Evolutionary conservation across 2,888 invertebrate species (phyloP), one percentile per base, ranked within the genome.

Genomic region (Ceramica pisi): DNA sequence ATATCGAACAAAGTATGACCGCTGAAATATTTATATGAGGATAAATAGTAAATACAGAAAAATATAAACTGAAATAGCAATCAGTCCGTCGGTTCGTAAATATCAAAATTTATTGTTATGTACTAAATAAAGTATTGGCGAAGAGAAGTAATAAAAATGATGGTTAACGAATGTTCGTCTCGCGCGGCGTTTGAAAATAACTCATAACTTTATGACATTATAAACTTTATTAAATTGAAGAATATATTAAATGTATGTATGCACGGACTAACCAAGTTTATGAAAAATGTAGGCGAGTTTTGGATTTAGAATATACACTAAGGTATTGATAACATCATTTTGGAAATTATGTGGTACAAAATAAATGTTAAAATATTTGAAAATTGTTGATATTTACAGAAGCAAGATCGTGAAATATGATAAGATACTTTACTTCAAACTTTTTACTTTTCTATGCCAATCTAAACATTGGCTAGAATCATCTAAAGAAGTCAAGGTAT

Each of bases 301-400:
- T 59, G 76, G 16, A 75, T 48, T 56, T 57, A 59, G 26, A 44
- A 38, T 8, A 21, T 57, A 57, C 38, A 38, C 50, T 48, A 59
- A 48, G 8, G n/a, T 71, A 75, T 53, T 44, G 59, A 63, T 38
- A 21, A 44, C 35, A 26, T 7, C 21, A 8, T 71, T 21, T 51
- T 50, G 44, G 44, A 31, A 75, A 76, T 51, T 14, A n/a, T 56
- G 72, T 65, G 75, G 75, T 76, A 76, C 75, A 76, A 76, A 75
- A 71, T 78, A 64, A 78, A n/a, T 63, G 12, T 57, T 61, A 64
- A 50, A 48, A 56, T 68, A 77, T 77, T 73, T 53, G 46, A 9
- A 48, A 23, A 38, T 19, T 59, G 9, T 41, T 59, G n/a, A 26
- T 59, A 48, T 53, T 31, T 46, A 46, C 51, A 46, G 51, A 72